A percentile compares a stretch with the other conserved stretches of the same genome.
phyloP scores from a whole-genome alignment of 2,113 vertebrate genomes.

The Urocynchramus pylzowi region DNA sequence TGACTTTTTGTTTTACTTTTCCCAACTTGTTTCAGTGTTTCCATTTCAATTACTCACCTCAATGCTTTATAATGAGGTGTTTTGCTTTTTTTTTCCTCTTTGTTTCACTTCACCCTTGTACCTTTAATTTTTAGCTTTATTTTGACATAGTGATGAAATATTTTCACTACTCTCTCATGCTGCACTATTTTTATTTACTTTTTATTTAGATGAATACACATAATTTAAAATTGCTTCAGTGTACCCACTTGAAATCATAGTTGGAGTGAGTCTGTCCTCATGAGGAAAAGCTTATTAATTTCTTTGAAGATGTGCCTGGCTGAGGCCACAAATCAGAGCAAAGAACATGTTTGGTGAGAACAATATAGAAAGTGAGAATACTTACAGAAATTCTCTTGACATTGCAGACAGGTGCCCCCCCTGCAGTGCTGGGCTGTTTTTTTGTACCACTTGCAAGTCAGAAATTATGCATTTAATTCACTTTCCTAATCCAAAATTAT shows the following conservation, averaged over 20 bases:
- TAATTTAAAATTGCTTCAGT: neutral
- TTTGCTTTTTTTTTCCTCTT: fast-evolving
- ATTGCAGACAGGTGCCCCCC: neutral
- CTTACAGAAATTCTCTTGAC: neutral
- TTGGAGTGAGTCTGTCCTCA: neutral
- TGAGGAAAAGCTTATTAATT: neutral
- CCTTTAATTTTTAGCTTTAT: neutral
- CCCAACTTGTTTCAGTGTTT: neutral
- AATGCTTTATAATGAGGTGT: neutral
- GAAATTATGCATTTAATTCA: neutral
- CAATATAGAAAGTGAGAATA: neutral
- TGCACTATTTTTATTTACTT: neutral
- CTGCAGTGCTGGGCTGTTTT: neutral
- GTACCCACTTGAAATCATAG: neutral
- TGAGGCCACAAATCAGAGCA: neutral
- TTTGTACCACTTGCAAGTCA: neutral
- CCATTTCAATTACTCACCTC: neutral
- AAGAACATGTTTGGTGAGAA: neutral
- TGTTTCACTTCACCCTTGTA: neutral
- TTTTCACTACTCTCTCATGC: neutral
- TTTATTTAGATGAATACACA: neutral
- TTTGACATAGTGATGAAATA: neutral
- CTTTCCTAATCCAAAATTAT: neutral
- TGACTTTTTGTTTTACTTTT: neutral
- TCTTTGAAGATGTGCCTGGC: neutral